Evolutionary conservation across 2,113 vertebrate species (phyloP).

Genomic region (Pangasianodon gigas): DNA sequence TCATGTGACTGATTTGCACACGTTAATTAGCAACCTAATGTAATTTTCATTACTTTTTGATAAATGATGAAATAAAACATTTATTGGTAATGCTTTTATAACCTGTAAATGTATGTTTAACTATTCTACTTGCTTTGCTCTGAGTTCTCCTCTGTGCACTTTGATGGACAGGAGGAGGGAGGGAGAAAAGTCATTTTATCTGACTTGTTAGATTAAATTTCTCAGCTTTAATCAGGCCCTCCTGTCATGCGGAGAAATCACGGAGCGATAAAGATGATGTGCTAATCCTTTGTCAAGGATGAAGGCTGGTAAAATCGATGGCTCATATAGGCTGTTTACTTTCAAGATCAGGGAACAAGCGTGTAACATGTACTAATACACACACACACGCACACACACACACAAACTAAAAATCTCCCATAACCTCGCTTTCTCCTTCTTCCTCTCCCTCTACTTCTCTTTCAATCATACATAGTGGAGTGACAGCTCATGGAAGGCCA

Average conservation of each 20-base stretch:
- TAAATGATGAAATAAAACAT: neutral
- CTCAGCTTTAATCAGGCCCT: constrained; percentile 70
- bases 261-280: constrained; percentile 62
- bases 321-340: constrained; percentile 57
- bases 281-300: constrained; percentile 67
- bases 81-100: neutral
- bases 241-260: constrained; percentile 63
- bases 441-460: neutral
- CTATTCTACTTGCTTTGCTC: constrained; percentile 9
- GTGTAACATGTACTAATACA: constrained; percentile 4
- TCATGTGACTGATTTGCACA: neutral
- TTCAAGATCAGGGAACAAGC: constrained; percentile 58
- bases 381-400: constrained; percentile 34
- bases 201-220: constrained; percentile 37
- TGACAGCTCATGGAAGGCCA: constrained; percentile 66
- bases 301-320: constrained; percentile 66
- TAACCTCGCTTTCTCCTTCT: constrained; percentile 8
- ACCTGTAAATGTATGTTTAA: neutral
- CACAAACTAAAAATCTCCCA: constrained; percentile 8
- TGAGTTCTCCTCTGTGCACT: neutral
- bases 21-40: neutral
- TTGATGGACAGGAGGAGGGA: constrained; percentile 24
- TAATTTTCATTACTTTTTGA: neutral
- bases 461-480: constrained; percentile 47
- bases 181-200: constrained; percentile 19